Evolutionary conservation across 2,113 vertebrate genomes (phyloP), one percentile per base, ranked within the genome.

Genomic region (Mormyrus iriodes): DNA sequence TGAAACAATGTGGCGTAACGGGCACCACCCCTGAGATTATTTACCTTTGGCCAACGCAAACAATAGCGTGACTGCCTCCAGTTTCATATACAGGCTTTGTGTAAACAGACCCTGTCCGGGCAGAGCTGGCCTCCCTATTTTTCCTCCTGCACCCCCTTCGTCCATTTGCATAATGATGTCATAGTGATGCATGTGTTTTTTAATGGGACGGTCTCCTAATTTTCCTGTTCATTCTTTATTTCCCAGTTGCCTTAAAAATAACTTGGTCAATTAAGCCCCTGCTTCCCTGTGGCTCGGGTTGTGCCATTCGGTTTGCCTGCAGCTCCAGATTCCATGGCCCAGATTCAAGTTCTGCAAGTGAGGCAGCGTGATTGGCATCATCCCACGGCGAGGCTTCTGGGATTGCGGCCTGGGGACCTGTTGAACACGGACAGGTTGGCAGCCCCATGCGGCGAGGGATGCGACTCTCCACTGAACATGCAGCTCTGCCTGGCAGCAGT

Each of bases 91-190:
- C 89, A 86, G 88, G 89, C 88, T 90, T 92, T 90, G 91, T 92
- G 92, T 93, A 94, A 95, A 95, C 93, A 95, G 88, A 83, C 87
- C 90, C 92, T 89, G 94, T 92, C 93, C 89, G 86, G 93, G 88
- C 89, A 91, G 89, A 91, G 90, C 82, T 49, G 9, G 42, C 87
- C 89, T 53, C 85, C 91, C 93, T 58, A 58, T 90, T 89, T 90
- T 90, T 90, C 87, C 92, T 92, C 93, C 92, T 91, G 92, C 91
- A 79, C 91, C 69, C 88, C 88, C 88, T 90, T 91, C 79, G 88
- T 79, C 90, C 65, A 65, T 86, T 90, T 88, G 92, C 88, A 92
- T 95, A 93, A 92, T 90, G 94, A 93, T 93, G 92, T 39, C 88
- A 93, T 93, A 93, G 93, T 92, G 90, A 76, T 76, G 69, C 35